phyloP scores from a whole-genome alignment of 2,888 invertebrate species.

The Sycophila texana region DNA sequence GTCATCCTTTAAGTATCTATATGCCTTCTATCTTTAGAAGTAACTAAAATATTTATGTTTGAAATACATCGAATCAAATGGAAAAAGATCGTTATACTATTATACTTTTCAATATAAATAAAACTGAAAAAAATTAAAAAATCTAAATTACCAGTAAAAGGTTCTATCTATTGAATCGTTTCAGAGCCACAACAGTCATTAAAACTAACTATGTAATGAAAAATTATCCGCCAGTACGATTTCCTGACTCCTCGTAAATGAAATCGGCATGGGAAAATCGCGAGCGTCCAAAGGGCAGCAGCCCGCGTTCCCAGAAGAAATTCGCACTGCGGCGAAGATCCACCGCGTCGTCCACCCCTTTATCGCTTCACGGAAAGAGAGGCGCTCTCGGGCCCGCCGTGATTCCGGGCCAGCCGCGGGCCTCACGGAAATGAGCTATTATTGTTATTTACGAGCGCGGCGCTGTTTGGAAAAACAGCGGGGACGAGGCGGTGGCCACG shows the following conservation, averaged over 20 bases:
- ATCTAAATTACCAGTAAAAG: no score
- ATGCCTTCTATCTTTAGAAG: no score
- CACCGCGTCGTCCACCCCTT: constrained; percentile 38
- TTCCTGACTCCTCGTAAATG: constrained; percentile 18
- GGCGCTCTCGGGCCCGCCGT: constrained; percentile 48
- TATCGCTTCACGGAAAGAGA: constrained; percentile 50
- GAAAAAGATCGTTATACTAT: no score
- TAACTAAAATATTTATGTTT: no score
- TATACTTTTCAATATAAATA: no score
- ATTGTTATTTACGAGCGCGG: constrained; percentile 54
- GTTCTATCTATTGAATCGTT: neutral
- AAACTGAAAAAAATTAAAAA: no score
- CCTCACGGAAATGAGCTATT: constrained; percentile 56
- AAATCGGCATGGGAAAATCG: constrained; percentile 42
- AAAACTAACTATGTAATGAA: neutral
- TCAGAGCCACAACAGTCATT: neutral
- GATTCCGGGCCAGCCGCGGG: constrained; percentile 51
- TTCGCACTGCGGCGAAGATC: constrained; percentile 39
- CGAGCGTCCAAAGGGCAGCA: neutral
- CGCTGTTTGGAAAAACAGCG: constrained; percentile 30
- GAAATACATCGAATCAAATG: no score
- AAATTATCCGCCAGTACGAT: neutral
- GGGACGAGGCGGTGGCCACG: neutral
- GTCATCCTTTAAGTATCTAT: no score
- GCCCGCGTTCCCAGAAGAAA: constrained; percentile 47